These are phyloP conservation scores for Apostichopus parvimensis DNA, from an alignment of 35 echinoderm and acorn worm species.

Conservation along the genomic window DNA sequence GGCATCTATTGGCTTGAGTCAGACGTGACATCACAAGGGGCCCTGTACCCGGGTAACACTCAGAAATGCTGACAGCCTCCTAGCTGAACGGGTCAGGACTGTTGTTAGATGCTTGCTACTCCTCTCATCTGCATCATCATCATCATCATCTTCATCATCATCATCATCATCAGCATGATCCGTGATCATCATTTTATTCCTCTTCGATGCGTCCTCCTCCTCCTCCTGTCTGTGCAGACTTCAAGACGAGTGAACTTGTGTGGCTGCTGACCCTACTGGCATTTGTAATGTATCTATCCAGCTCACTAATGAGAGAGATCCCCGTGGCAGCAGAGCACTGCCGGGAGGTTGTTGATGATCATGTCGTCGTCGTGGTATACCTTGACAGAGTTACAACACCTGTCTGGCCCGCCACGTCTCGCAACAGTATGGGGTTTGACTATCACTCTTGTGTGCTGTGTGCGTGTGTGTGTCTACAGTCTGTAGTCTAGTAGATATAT, in stretches of 20 bases:
- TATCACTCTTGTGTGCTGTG: neutral
- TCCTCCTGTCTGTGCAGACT: too few species aligned
- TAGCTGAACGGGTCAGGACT: neutral
- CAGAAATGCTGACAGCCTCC: constrained; percentile 1
- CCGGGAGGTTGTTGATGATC: constrained; percentile 7
- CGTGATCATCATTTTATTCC: neutral
- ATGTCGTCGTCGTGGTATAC: neutral
- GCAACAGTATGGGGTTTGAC: constrained; percentile 3
- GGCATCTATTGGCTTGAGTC: constrained; percentile 44
- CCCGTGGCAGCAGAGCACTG: neutral
- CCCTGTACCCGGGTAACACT: neutral
- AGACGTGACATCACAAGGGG: constrained; percentile 42
- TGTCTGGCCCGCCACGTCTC: constrained; percentile 27
- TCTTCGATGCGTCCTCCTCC: too few species aligned
- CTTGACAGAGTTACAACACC: constrained; percentile 21
- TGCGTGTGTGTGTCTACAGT: neutral
- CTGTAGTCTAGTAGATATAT: neutral
- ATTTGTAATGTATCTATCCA: constrained; percentile 41
- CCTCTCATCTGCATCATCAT: neutral
- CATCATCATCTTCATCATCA: neutral
- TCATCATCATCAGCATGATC: neutral
- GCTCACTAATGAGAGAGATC: constrained; percentile 21
- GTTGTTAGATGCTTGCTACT: neutral
- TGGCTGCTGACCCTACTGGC: constrained; percentile 16
- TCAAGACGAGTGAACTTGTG: constrained; percentile 1